Percentiles rank a stretch among this genome's conserved stretches.
Evolutionary conservation across 2,113 vertebrate genomes (phyloP).

Genomic region (Pardalotus punctatus): DNA sequence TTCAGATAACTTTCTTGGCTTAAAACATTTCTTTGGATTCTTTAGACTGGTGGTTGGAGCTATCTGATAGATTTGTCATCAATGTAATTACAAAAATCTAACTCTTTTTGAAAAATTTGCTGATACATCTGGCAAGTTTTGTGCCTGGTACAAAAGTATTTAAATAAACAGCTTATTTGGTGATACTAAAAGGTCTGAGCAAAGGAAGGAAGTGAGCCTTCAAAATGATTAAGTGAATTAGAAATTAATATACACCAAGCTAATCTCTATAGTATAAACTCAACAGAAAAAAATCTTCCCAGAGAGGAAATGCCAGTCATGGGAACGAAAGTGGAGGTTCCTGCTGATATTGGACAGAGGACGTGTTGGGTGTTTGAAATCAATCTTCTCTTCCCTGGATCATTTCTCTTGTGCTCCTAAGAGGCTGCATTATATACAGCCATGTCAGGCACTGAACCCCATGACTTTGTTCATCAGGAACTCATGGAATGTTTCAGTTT

Average conservation of each 20-base stretch:
- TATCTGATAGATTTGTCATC: neutral
- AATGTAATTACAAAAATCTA: neutral
- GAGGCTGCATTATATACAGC: slow-evolving; percentile 36
- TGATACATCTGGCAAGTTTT: slow-evolving; percentile 27
- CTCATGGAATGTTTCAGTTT: slow-evolving; percentile 58
- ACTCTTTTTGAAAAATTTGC: slow-evolving; percentile 20
- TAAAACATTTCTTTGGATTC: neutral
- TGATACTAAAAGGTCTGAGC: slow-evolving; percentile 11
- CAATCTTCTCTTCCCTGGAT: slow-evolving; percentile 34
- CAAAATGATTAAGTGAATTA: slow-evolving; percentile 69
- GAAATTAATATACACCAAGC: slow-evolving; percentile 61
- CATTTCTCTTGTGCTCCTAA: slow-evolving; percentile 40
- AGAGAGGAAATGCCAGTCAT: slow-evolving; percentile 64
- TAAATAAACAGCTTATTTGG: slow-evolving; percentile 39
- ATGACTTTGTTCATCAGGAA: slow-evolving; percentile 41
- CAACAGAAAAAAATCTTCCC: slow-evolving; percentile 33
- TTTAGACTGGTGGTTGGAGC: neutral
- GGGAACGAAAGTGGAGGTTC: slow-evolving; percentile 38
- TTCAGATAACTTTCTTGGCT: neutral
- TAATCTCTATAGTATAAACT: slow-evolving; percentile 61
- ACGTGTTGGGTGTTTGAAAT: slow-evolving; percentile 53
- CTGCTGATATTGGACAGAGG: slow-evolving; percentile 49
- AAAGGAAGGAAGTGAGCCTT: slow-evolving; percentile 62
- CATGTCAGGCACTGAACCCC: neutral
- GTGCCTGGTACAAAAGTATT: slow-evolving; percentile 11